Conservation (phyloP, 2,113 vertebrate species). For the human (Homo sapiens) region DNA sequence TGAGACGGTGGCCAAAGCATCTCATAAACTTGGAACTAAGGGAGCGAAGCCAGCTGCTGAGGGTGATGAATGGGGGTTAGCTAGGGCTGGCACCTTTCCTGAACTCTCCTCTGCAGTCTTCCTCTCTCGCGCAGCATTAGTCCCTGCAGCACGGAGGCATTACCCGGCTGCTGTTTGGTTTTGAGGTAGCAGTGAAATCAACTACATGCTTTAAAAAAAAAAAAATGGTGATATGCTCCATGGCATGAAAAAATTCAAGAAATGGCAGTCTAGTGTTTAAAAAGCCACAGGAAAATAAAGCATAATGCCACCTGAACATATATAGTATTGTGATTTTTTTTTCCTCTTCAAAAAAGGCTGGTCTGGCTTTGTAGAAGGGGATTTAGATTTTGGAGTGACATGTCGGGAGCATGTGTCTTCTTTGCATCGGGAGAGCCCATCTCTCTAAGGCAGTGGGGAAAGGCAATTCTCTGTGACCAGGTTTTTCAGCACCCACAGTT, state of each 20-base stretch:
- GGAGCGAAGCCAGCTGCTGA: not conserved
- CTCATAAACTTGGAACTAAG: not conserved
- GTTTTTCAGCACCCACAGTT: fast-evolving
- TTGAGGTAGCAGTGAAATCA: not conserved
- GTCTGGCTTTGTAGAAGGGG: conserved; percentile 43
- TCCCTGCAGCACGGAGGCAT: not conserved
- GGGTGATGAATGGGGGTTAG: not conserved
- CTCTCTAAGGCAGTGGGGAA: conserved; percentile 37
- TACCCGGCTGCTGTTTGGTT: not conserved
- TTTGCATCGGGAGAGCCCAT: conserved; percentile 63
- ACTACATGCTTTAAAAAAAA: not conserved
- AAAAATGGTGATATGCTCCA: not conserved
- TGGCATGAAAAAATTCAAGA: not conserved
- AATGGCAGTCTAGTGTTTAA: not conserved
- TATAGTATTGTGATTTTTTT: not conserved
- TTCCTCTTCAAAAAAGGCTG: conserved; percentile 16
- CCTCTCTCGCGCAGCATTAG: fast-evolving
- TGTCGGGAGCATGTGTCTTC: not conserved
- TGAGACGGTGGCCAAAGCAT: not conserved
- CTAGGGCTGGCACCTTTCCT: not conserved
- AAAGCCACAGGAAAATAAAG: not conserved
- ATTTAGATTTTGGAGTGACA: conserved; percentile 54
- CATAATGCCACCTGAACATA: too few relatives aligned
- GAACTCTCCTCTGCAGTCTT: not conserved
- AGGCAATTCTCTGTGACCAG: not conserved